Conservation (phyloP, 2,797 vertebrate species). For the Aeoliscus strigatus region DNA sequence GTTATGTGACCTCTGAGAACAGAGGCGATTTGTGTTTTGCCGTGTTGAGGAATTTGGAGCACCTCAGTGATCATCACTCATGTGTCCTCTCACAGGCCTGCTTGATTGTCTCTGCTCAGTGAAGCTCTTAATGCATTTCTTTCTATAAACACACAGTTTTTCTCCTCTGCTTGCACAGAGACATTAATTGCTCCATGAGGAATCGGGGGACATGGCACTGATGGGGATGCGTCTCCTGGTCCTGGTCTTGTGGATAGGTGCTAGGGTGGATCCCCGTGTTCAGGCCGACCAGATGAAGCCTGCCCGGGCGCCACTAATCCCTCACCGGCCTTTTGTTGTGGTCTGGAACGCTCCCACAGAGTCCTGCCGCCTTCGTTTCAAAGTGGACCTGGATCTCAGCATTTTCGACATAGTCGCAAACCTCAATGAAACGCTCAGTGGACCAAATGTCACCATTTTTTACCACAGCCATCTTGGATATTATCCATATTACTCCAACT, state of each 20-base stretch:
- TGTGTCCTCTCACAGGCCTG: slow-evolving; percentile 27
- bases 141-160: slow-evolving; percentile 29
- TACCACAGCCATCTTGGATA: slow-evolving; percentile 85
- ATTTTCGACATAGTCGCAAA: slow-evolving; percentile 86
- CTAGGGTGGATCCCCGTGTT: slow-evolving; percentile 12
- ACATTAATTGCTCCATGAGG: slow-evolving; percentile 45
- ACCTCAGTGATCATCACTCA: slow-evolving; percentile 40
- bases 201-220: slow-evolving; percentile 29
- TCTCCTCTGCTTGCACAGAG: slow-evolving; percentile 38
- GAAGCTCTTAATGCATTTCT: slow-evolving; percentile 43
- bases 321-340: slow-evolving; percentile 80
- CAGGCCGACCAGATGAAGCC: slow-evolving; percentile 63
- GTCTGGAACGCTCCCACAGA: slow-evolving; percentile 87
- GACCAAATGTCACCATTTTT: slow-evolving; percentile 85
- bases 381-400: slow-evolving; percentile 83
- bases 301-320: slow-evolving; percentile 69
- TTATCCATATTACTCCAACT: slow-evolving; percentile 83
- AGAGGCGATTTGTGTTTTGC: slow-evolving; percentile 54
- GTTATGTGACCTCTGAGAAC: slow-evolving; percentile 32
- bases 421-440: slow-evolving; percentile 82
- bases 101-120: slow-evolving; percentile 59
- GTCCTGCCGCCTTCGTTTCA: slow-evolving; percentile 81
- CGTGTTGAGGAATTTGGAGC: slow-evolving; percentile 65
- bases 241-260: slow-evolving; percentile 27
- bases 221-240: slow-evolving; percentile 35